phyloP scores from a whole-genome alignment of 2,797 vertebrate genomes.

The Spondyliosoma cantharus region DNA sequence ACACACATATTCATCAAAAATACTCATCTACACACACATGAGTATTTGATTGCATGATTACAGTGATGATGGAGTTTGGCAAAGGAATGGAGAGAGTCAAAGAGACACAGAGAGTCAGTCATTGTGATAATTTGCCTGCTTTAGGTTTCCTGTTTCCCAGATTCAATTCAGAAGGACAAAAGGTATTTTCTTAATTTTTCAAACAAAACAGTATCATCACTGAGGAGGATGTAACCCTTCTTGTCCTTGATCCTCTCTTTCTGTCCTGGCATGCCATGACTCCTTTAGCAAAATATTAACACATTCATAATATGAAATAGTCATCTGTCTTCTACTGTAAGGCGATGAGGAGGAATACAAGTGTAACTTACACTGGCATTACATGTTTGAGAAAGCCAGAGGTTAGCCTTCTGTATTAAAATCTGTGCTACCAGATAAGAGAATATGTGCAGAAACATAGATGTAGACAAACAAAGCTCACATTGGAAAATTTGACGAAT shows the following conservation, averaged over 20 bases:
- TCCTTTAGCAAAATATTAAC: neutral
- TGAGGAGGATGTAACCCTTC: conserved; percentile 13
- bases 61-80: neutral
- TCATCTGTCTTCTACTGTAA: neutral
- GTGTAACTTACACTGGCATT: neutral
- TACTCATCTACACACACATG: neutral
- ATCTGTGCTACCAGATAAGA: neutral
- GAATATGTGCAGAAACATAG: neutral
- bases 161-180: conserved; percentile 52
- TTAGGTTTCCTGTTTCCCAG: conserved; percentile 57
- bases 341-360: neutral
- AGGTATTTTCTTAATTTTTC: conserved; percentile 42
- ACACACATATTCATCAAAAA: neutral
- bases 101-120: conserved; percentile 6
- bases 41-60: conserved; percentile 12
- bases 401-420: neutral
- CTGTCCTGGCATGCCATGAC: conserved; percentile 10
- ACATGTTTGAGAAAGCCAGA: neutral
- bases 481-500: neutral
- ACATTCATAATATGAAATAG: neutral
- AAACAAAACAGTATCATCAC: conserved; percentile 46
- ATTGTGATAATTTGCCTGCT: conserved; percentile 25
- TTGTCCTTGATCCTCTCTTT: neutral
- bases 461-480: neutral
- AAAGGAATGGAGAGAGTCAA: neutral